Evolutionary conservation across 2,113 vertebrate genomes (phyloP).

Genomic region (Blennius ocellaris): DNA sequence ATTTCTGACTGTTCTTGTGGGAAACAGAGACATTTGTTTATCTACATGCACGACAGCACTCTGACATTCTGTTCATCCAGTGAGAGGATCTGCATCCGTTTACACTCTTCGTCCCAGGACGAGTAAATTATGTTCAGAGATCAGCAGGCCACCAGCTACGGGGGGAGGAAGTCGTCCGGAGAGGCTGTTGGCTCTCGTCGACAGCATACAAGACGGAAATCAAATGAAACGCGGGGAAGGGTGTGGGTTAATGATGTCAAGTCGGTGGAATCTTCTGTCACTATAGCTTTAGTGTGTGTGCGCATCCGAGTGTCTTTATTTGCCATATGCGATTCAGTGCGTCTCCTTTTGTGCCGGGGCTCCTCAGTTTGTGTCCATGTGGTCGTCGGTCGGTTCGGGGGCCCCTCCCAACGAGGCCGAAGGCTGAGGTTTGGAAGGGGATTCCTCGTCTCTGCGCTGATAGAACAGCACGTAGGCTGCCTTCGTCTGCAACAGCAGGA

Average conservation of each 20-base stretch:
- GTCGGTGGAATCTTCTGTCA: conserved; percentile 70
- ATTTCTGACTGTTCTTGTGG: conserved; percentile 52
- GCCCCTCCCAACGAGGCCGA: conserved; percentile 80
- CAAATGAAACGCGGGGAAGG: conserved; percentile 66
- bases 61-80: conserved; percentile 77
- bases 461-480: conserved; percentile 97
- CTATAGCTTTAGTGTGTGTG: conserved; percentile 74
- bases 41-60: conserved; percentile 67
- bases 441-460: conserved; percentile 88
- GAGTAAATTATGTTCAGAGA: conserved; percentile 61
- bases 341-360: conserved; percentile 44
- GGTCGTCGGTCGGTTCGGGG: conserved; percentile 82
- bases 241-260: conserved; percentile 57
- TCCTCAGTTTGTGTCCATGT: conserved; percentile 97
- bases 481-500: conserved; percentile 87
- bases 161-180: conserved; percentile 65
- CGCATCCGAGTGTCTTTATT: conserved; percentile 70
- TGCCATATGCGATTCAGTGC: conserved; percentile 72
- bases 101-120: conserved; percentile 51
- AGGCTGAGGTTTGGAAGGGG: conserved; percentile 74
- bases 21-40: conserved; percentile 67
- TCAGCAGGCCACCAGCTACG: conserved; percentile 66
- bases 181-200: conserved; percentile 66
- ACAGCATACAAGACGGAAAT: conserved; percentile 69
- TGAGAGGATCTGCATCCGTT: conserved; percentile 62